A percentile compares a stretch with the other conserved stretches of the same genome.
Evolutionary conservation across 1,140 invertebrate species (phyloP).

Genomic region (Drosophila parabipectinata): DNA sequence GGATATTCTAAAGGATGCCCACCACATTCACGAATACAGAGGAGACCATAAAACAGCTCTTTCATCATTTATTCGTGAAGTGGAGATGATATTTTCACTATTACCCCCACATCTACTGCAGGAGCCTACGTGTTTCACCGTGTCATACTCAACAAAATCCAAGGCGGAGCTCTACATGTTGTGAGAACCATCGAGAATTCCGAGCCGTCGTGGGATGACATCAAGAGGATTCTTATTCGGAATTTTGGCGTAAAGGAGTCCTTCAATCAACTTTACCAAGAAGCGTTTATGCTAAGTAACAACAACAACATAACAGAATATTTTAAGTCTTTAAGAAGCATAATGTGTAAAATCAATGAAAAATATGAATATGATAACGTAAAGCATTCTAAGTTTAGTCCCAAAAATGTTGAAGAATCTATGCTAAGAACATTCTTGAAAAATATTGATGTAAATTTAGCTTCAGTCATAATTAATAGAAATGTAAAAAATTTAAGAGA

Average conservation of each 20-base stretch:
- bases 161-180: conserved; percentile 1
- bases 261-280: not conserved
- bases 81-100: conserved; percentile 1
- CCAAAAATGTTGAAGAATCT: conserved; percentile 4
- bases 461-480: conserved; percentile 2
- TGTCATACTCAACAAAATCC: not conserved
- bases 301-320: conserved; percentile 1
- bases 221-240: conserved; percentile 3
- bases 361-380: not conserved
- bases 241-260: conserved; percentile 1
- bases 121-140: not conserved
- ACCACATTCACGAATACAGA: conserved; percentile 1
- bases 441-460: conserved; percentile 2
- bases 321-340: not conserved
- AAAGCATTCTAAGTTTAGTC: conserved; percentile 3
- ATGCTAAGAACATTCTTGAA: conserved; percentile 4
- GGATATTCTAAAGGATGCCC: conserved; percentile 1
- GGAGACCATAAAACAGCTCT: conserved; percentile 25
- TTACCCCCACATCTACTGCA: conserved; percentile 1
- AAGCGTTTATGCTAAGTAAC: conserved; percentile 3
- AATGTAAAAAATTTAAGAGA: conserved; percentile 2
- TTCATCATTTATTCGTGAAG: conserved; percentile 41
- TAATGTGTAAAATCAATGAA: no score
- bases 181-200: conserved; percentile 2
- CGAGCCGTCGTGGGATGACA: conserved; percentile 2